Base-by-base conservation (phyloP, 2,888 invertebrate species). In the Slavum lentiscoides region DNA sequence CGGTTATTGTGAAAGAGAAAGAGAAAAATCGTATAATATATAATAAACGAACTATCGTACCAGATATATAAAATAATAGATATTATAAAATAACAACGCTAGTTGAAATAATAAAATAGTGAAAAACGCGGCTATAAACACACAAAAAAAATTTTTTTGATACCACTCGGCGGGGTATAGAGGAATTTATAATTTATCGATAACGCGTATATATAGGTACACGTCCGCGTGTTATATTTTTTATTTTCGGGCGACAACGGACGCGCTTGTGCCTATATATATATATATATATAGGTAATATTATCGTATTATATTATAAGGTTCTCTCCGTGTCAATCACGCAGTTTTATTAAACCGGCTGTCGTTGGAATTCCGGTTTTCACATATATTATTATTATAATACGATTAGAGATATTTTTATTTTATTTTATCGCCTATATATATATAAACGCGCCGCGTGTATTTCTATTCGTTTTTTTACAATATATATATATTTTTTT, bases 1-100 rank as follows among this genome's bases (percentile, higher is more conserved):
- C 59, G 59, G 75, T 76, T 76, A 43, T 76, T n/a, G n/a, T n/a
- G 67, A 75, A 67, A 67, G 75, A 59, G 30, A 55, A 23, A 53
- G 53, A 74, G 30, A 30, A 30, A 30, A 30, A 30, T 30, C 21
- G 4, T 2, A 11, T 59, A 61, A 23, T 2, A 23, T 21, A 59
- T 21, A 61, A 13, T 58, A 39, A 70, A 70, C 19, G 17, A 37
- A 64, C 64, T 53, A 53, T 55, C 53, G 15, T 70, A 70, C n/a
- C 37, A 37, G 11, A 49, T 49, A 49, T 49, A 23, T 11, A 53
- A 23, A 55, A 19, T 19, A 55, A 69, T 55, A 55, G 30, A 69
- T 58, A 11, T 19, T 37, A 70, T 58, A 58, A 11, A 19, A 69
- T n/a, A n/a, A n/a, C n/a, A n/a, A n/a, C n/a, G n/a, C n/a, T n/a